phyloP scores from a whole-genome alignment of 2,113 vertebrate species.

The Rhinoptilus africanus region DNA sequence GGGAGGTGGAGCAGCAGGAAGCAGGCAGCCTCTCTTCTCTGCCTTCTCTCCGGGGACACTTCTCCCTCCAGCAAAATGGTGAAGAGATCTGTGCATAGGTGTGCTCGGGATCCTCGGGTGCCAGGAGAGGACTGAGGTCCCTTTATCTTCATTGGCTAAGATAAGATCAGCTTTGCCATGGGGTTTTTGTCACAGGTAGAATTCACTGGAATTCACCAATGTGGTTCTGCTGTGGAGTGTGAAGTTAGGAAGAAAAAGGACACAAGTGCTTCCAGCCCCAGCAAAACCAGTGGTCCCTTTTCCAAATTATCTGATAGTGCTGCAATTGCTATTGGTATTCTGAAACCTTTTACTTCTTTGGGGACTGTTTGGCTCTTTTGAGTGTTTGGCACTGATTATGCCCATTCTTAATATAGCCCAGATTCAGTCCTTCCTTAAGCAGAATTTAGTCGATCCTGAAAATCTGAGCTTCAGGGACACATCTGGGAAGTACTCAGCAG shows the following conservation, averaged over 20 bases:
- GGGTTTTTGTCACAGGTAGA: neutral
- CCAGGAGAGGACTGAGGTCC: neutral
- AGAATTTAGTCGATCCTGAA: neutral
- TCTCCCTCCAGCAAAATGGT: neutral
- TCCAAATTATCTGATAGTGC: neutral
- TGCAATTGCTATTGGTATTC: neutral
- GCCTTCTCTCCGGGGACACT: neutral
- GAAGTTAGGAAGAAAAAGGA: neutral
- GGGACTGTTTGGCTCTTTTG: neutral
- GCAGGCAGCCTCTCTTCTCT: rapidly evolving
- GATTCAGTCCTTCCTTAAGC: neutral
- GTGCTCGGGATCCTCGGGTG: neutral
- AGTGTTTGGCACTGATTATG: neutral
- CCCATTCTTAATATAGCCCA: neutral
- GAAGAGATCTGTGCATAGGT: too few relatives aligned
- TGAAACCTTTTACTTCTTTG: neutral
- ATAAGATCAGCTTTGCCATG: neutral
- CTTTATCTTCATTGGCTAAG: neutral
- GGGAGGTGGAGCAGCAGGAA: neutral
- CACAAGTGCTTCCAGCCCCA: neutral
- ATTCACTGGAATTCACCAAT: neutral
- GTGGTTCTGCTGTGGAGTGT: neutral
- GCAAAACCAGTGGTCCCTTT: neutral
- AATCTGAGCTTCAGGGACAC: neutral
- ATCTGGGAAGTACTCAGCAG: neutral